Conservation (phyloP, 2,113 vertebrate species). For the Rissa tridactyla region DNA sequence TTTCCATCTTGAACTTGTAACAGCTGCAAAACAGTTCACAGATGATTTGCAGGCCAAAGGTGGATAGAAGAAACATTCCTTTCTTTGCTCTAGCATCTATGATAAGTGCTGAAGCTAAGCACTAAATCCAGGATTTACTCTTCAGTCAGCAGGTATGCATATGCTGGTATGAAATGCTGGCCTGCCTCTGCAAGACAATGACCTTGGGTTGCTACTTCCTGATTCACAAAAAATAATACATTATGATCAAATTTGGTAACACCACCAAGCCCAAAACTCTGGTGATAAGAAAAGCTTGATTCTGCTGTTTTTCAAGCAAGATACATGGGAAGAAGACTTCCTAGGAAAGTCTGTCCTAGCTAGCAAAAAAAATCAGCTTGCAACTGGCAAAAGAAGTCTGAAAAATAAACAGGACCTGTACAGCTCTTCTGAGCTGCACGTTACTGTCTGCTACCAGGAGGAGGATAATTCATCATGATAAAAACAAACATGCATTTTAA, state of each 20-base stretch:
- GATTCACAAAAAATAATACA: neutral
- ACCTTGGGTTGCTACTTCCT: neutral
- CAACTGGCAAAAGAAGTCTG: neutral
- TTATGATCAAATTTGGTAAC: neutral
- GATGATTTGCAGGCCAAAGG: neutral
- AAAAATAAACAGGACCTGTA: neutral
- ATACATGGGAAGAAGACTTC: neutral
- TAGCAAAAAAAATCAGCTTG: neutral
- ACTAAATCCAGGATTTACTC: neutral
- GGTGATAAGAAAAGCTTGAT: neutral
- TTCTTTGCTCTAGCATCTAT: neutral
- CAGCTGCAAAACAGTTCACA: neutral
- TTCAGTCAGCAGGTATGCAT: neutral
- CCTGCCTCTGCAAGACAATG: neutral
- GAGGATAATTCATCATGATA: constrained; percentile 53
- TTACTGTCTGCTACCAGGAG: constrained; percentile 2
- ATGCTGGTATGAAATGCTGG: neutral
- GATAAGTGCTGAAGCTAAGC: neutral
- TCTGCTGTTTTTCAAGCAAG: neutral
- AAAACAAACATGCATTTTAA: constrained; percentile 69
- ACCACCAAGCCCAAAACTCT: neutral
- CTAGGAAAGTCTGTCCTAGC: neutral
- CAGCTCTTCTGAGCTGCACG: neutral
- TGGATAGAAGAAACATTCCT: neutral
- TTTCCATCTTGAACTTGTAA: neutral